These are phyloP conservation scores for Homarus americanus DNA, from an alignment of 1,140 invertebrate genomes.

Conservation along the genomic window DNA sequence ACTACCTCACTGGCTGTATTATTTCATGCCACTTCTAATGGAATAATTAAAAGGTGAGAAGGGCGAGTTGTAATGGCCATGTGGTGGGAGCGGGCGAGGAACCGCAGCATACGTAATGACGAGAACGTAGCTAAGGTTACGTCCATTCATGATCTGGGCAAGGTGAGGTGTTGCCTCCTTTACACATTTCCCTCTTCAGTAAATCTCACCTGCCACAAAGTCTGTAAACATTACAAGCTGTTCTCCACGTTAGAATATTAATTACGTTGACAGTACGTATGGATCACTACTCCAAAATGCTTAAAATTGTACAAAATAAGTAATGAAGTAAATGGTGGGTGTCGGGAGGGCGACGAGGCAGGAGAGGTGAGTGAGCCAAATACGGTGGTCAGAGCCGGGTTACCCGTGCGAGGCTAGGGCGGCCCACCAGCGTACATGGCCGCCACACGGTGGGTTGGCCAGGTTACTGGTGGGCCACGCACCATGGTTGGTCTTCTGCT, in stretches of 20 bases:
- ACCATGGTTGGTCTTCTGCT: neutral
- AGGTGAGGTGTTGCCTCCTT: constrained; percentile 17
- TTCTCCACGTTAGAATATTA: too few relatives aligned
- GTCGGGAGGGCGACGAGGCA: neutral
- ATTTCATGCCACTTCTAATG: neutral
- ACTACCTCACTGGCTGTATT: neutral
- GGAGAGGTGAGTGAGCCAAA: neutral
- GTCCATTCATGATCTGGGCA: constrained; percentile 27
- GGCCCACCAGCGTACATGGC: constrained; percentile 2
- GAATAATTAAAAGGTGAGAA: constrained; percentile 37
- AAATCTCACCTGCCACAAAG: neutral
- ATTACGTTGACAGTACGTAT: too few relatives aligned
- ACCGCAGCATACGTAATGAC: neutral
- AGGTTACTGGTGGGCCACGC: neutral
- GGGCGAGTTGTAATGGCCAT: constrained; percentile 11
- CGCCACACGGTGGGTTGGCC: neutral
- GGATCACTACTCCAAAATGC: neutral
- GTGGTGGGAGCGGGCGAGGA: constrained; percentile 12
- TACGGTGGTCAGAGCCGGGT: neutral
- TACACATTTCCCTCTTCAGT: neutral
- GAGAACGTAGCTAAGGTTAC: constrained; percentile 23
- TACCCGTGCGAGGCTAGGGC: constrained; percentile 32
- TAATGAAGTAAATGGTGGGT: neutral
- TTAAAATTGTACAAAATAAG: neutral
- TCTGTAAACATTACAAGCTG: too few relatives aligned